Base-by-base conservation (phyloP, 2,888 invertebrate species). In the Amiota mariae region DNA sequence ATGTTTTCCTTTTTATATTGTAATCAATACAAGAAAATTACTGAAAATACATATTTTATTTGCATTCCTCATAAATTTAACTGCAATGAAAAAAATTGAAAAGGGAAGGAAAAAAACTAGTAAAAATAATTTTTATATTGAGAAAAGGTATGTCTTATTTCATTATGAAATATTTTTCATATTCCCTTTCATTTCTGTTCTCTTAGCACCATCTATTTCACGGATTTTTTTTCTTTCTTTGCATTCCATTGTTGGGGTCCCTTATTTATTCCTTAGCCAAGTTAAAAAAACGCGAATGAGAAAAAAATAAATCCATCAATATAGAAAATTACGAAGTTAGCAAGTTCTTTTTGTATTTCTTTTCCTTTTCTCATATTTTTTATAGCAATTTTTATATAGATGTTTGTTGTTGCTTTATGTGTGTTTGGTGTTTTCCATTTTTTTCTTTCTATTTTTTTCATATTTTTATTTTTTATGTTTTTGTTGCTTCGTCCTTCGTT, bases 401-500 rank as follows among this genome's bases (percentile, higher is more conserved):
- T 51, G 51, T 68, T 54, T 54, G 20, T 64, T 64, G n/a, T 49
- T 57, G 47, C 47, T 13, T 51, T 18, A 48, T 67, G 64, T 47
- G 56, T 46, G 67, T 13, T 68, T 64, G 24, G 18, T 49, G 13
- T 59, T 72, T 64, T 59, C 11, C 70, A 63, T 70, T 57, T 54
- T 20, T 67, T 56, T 70, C 68, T 36, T 36, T 66, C 57, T 46
- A 46, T 24, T 46, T 78, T 81, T 76, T 75, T 77, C 77, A 77
- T 79, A 79, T 80, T 80, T 81, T 81, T 49, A 51, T 51, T 48
- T 15, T n/a, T 66, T 66, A 1, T 11, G 47, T 48, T 66, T 73
- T 74, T 77, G 70, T 73, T 63, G 12, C 12, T 2, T 77, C 73
- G 75, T 75, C 78, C 73, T 75, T 77, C 77, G 76, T 79, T 76